Base-by-base conservation (phyloP, 1,140 invertebrate species). In the Lepeophtheirus salmonis region DNA sequence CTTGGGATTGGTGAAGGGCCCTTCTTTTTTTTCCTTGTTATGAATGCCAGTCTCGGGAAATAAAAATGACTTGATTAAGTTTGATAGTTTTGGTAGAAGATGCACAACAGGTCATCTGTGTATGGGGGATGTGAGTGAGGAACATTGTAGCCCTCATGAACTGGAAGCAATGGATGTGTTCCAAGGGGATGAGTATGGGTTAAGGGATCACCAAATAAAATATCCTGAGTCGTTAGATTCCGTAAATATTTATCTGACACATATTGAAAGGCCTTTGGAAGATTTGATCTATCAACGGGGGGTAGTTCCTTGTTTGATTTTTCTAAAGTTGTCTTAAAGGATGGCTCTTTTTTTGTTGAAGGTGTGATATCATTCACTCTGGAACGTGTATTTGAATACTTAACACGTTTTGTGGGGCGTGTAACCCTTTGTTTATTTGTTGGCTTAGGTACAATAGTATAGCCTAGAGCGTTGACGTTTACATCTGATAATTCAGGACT, bases 131-230 rank as follows among this genome's bases (percentile, higher is more conserved):
- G 55, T 1, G 55, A 57, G 21, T 57, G 55, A 13, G 55, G 55
- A 14, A 23, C 20, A 41, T 57, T 23, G 22, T 26, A 57, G 3
- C 55, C 55, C 16, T 21, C n/a, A 21, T 57, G 55, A 26, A 57
- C 25, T n/a, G 55, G 22, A 21, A 57, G 55, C 13, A 57, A 21
- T 14, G 23, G 22, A 21, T 57, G 55, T 17, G 55, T 17, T 50
- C 55, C 55, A 12, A 57, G 26, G 3, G 55, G 55, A 30, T 57
- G 55, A 6, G 55, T 57, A 23, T 57, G 55, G 55, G 55, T 57
- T 12, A 18, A 20, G 16, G 55, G 55, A 25, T 57, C 26, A 16
- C 20, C 55, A 14, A 57, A 41, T 2, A 57, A 23, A 2, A 57
- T 26, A n/a, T 57, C 55, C n/a, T 41, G 30, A 41, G 30, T n/a